Evolutionary conservation across 2,113 vertebrate genomes (phyloP).

Genomic region (Catharus fuscescens): DNA sequence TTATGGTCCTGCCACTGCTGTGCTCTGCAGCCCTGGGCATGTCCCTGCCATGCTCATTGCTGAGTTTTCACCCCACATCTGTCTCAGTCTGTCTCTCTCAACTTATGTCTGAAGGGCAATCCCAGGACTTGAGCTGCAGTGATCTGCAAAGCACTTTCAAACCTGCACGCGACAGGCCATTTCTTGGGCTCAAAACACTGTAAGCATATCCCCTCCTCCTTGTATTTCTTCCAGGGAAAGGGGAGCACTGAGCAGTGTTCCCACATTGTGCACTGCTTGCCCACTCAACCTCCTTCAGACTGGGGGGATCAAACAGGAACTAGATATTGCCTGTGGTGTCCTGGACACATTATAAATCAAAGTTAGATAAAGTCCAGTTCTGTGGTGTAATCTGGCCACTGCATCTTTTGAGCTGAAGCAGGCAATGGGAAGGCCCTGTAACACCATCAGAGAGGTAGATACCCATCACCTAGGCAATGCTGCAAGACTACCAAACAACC

Average conservation of each 20-base stretch:
- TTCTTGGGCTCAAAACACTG: background rate
- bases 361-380: background rate
- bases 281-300: background rate
- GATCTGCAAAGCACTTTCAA: background rate
- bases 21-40: background rate
- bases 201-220: background rate
- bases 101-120: rapidly evolving
- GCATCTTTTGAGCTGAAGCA: background rate
- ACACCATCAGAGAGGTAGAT: background rate
- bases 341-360: background rate
- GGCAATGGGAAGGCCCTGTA: background rate
- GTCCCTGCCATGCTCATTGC: rapidly evolving
- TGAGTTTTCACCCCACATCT: background rate
- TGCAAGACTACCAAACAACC: background rate
- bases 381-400: background rate
- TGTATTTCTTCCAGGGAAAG: background rate
- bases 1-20: background rate
- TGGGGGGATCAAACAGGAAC: rapidly evolving
- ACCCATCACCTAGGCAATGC: background rate
- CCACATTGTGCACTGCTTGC: background rate
- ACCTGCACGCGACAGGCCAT: background rate
- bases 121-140: background rate
- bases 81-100: background rate
- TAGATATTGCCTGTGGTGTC: background rate
- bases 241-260: background rate